Evolutionary conservation across 2,113 vertebrate species (phyloP), one percentile per base, ranked within the genome.

Genomic region (Nesogale talazaci): DNA sequence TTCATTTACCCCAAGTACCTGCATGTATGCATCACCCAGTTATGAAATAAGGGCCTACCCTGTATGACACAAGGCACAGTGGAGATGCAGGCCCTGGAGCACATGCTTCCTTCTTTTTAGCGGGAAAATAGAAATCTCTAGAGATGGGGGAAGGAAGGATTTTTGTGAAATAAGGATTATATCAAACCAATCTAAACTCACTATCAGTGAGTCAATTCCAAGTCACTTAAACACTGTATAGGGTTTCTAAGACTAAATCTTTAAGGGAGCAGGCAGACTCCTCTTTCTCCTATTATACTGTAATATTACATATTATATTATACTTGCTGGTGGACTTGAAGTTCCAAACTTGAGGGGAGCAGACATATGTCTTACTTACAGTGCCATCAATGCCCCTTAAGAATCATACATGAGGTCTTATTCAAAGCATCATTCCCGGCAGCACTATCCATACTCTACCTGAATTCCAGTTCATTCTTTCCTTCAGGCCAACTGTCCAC

Each of bases 401-500:
- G n/a, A n/a, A n/a, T n/a, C n/a, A n/a, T n/a, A n/a, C n/a, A n/a
- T n/a, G 57, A 83, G 88, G 15, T 2, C 38, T 94, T 63, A 65
- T 85, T 70, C 74, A 69, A 88, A 89, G 42, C 59, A 77, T 52
- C n/a, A 52, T 36, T 83, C 16, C 34, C 25, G 16, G 52, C 75
- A 83, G 2, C 12, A 16, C 57, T 87, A 2, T 46, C 22, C 57
- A 89, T 94, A n/a, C 38, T 90, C 4, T 91, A 52, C 23, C 65
- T 95, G 82, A 95, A 94, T 78, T 84, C 82, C 57, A 95, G 63
- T 92, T 89, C 27, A 36, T 94, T 95, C 42, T 93, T 80, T 94
- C 34, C 38, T 93, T 92, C 70, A 97, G 96, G 89, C 56, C 94
- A 92, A 56, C 87, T 94, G 27, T 93, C 95, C 70, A 97, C 96